Conservation (phyloP, 2,113 vertebrate species). For the Corvus cornix region DNA sequence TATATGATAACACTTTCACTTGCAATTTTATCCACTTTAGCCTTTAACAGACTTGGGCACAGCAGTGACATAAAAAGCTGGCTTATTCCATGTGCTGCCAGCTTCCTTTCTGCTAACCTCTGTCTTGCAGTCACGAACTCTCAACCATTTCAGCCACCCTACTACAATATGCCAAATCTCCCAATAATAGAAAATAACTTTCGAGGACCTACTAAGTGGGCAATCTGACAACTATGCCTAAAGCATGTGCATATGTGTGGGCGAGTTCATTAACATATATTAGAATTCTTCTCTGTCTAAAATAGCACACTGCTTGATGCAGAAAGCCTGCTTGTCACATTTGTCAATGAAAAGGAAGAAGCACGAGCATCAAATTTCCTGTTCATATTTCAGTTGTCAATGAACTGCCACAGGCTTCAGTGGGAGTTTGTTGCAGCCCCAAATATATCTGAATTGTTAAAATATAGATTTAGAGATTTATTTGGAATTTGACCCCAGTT, state of each 20-base stretch:
- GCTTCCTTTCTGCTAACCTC: not conserved
- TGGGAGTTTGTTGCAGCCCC: not conserved
- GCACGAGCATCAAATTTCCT: not conserved
- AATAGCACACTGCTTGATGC: not conserved
- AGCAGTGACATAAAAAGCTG: not conserved
- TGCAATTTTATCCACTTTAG: not conserved
- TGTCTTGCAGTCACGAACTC: not conserved
- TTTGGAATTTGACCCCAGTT: not conserved
- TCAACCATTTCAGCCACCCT: not conserved
- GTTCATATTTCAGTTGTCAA: not conserved
- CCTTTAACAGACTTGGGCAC: not conserved
- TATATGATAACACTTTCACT: not conserved
- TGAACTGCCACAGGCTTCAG: not conserved
- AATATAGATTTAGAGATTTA: not conserved
- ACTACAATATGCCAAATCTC: not conserved
- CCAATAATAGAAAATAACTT: not conserved
- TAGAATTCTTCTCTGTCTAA: not conserved
- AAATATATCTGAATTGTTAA: not conserved
- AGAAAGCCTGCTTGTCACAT: not conserved
- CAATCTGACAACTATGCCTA: not conserved
- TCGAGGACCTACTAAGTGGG: not conserved
- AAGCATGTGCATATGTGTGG: not conserved
- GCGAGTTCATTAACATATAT: slow-evolving; percentile 20
- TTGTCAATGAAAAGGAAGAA: slow-evolving; percentile 50
- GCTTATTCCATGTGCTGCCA: not conserved